Evolutionary conservation across 2,797 vertebrate species (phyloP), one percentile per base, ranked within the genome.

Genomic region (Brachyalestes nurse): DNA sequence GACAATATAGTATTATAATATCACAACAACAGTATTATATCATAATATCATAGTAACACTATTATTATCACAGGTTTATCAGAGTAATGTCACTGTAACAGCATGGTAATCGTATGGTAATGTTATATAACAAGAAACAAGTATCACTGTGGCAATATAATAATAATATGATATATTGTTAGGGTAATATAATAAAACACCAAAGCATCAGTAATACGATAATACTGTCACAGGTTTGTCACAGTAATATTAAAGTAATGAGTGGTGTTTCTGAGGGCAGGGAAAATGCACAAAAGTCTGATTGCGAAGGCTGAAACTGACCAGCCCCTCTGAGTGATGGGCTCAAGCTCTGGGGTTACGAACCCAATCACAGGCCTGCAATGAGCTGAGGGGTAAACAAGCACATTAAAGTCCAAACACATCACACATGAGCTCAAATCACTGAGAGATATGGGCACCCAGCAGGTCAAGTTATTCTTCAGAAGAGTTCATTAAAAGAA

Each of bases 301-400:
- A 58, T 2, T n/a, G n/a, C n/a, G 2, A 58, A 9, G 57, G 7
- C 57, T 58, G n/a, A 58, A 58, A 9, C 21, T 21, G n/a, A 58
- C n/a, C 57, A 58, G 57, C 57, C 8, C n/a, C 57, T 58, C 6
- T 58, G 57, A 58, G 57, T 58, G 57, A 58, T 23, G 57, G 57
- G n/a, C 57, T 58, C 57, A 58, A n/a, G n/a, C 57, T n/a, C 57
- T n/a, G n/a, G 6, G 57, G 57, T 58, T 21, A 58, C 19, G 57
- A 58, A 58, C 57, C 19, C 57, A 58, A 58, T 58, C 57, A 58
- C 6, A 58, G 57, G 57, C 57, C 23, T 58, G n/a, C 21, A n/a
- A 58, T 58, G 57, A 58, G 57, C 57, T 23, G 21, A 58, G 57
- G 57, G 21, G 57, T 58, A 58, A 58, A 58, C 57, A 58, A 58